Evolutionary conservation across 1,140 invertebrate genomes (phyloP), one percentile per base, ranked within the genome.

Genomic region (Psilanteris sp.): DNA sequence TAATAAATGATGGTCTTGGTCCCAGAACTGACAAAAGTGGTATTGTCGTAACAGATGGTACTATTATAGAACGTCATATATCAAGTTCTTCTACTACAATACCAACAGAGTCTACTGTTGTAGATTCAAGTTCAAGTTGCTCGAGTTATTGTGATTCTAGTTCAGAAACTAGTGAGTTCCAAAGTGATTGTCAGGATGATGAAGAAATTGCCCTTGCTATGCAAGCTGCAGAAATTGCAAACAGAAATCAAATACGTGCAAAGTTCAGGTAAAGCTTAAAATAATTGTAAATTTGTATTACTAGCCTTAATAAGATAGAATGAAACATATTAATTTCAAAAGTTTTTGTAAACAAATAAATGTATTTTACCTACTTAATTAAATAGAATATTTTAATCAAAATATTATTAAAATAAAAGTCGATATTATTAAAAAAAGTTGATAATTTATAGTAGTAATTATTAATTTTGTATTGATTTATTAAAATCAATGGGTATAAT

Each of bases 171-270:
- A 95, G 93, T 34, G 95, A 94, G 44, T 95, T 93, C 78, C 93
- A 93, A 59, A 95, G 95, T 26, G 94, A 94, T 70, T 95, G 93
- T 78, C 94, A 94, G 44, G 95, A 96, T 83, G 95, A 97, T 79
- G 95, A 96, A 79, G 95, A 97, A 81, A 96, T 97, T 44, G 95
- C 95, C 0, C 84, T 96, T 11, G 95, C 95, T 0, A 90, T 96
- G 79, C 93, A 96, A 80, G 95, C 95, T 5, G 95, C 95, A 7
- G 94, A 96, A 87, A 90, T 95, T 15, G 94, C 94, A 0, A 94
- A 93, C 31, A 89, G 93, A 24, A 94, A 94, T 82, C 93, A 96
- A 85, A 93, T 94, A 6, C 87, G 95, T 32, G 92, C 94, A 0
- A 93, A 95, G 68, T 97, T 96, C 84, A 92, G 93, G 93, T 94